Percentiles rank a stretch among this genome's conserved stretches.
phyloP scores from a whole-genome alignment of 2,888 invertebrate genomes.

The Hyles lineata region DNA sequence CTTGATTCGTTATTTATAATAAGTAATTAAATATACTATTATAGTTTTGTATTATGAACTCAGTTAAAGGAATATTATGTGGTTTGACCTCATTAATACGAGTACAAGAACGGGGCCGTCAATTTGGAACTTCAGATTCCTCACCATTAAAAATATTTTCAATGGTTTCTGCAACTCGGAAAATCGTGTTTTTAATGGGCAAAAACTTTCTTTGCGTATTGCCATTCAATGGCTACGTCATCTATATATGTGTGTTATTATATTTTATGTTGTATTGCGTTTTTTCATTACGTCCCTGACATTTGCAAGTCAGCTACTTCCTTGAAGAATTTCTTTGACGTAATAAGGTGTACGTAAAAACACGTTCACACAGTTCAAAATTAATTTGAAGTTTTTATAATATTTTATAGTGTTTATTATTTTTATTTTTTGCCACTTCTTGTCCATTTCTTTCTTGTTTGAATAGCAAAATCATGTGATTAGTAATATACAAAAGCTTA shows the following conservation, averaged over 20 bases:
- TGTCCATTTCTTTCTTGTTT: neutral
- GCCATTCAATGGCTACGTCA: neutral
- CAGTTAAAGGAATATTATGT: too few species aligned
- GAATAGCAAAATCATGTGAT: too few species aligned
- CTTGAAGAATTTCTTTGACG: slow-evolving; percentile 4
- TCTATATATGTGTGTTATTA: neutral
- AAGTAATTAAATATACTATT: too few species aligned
- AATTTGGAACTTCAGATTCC: neutral
- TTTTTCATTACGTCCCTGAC: neutral
- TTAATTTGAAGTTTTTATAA: neutral
- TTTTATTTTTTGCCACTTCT: neutral
- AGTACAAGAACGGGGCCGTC: too few species aligned
- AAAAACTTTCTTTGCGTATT: neutral
- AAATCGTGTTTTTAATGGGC: neutral
- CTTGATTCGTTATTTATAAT: neutral
- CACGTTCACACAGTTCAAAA: neutral
- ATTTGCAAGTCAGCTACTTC: slow-evolving; percentile 15
- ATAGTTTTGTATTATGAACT: too few species aligned
- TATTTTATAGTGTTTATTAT: neutral
- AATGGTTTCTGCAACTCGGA: neutral
- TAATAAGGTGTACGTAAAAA: neutral
- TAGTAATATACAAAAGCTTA: neutral
- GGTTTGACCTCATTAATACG: too few species aligned
- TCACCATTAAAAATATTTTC: neutral
- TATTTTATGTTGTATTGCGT: neutral